phyloP scores from a whole-genome alignment of 2,797 vertebrate species.

The Takifugu rubripes region DNA sequence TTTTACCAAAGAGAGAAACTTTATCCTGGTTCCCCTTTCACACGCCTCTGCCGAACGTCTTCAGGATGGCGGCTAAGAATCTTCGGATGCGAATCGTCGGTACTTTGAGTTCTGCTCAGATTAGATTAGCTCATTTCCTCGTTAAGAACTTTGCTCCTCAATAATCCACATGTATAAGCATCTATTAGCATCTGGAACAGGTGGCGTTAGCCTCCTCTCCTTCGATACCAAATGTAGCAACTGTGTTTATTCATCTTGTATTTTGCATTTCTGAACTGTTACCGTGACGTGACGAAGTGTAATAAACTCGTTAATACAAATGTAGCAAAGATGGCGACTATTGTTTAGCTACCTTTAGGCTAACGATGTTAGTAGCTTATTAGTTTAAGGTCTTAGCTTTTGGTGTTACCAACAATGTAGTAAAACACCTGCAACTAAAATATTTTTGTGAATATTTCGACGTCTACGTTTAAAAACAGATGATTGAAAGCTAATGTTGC shows the following conservation, averaged over 20 bases:
- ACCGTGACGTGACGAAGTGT: conserved; percentile 30
- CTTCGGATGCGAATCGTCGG: conserved; percentile 48
- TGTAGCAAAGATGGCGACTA: background rate
- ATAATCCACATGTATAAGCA: conserved; percentile 28
- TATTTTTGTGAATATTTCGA: too few species aligned
- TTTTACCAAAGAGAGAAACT: too few species aligned
- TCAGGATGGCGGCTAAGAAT: too few species aligned
- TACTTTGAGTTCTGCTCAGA: conserved; percentile 66
- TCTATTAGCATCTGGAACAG: conserved; percentile 7
- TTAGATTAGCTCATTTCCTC: conserved; percentile 27
- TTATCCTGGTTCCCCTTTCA: too few species aligned
- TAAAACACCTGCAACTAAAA: too few species aligned
- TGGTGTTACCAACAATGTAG: too few species aligned
- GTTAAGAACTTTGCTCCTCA: conserved; percentile 50
- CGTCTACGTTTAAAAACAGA: too few species aligned
- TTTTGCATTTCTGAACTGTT: conserved; percentile 48
- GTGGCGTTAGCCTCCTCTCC: background rate
- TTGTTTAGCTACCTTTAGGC: background rate
- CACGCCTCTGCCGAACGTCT: too few species aligned
- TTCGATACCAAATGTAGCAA: background rate
- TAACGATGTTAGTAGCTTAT: too few species aligned
- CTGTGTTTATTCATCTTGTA: background rate
- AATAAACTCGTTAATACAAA: conserved; percentile 65
- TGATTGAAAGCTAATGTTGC: too few species aligned
- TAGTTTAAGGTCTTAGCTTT: too few species aligned